Conservation (phyloP, 2,113 vertebrate species). For the Scalopus aquaticus region DNA sequence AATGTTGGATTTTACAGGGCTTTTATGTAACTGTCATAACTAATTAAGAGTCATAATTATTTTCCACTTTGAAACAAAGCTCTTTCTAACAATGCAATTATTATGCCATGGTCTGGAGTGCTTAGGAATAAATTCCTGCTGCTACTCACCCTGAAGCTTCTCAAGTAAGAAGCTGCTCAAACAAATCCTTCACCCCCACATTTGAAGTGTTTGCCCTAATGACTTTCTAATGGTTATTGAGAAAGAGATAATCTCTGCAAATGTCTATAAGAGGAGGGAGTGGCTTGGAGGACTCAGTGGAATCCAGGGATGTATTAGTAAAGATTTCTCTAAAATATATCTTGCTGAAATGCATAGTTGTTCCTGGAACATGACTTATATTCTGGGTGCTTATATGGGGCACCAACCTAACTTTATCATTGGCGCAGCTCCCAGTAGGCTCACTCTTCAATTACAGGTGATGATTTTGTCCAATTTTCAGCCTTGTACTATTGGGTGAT, state of each 20-base stretch:
- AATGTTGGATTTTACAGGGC: not conserved
- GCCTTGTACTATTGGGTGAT: not conserved
- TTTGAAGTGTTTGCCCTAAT: not conserved
- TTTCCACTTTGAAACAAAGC: constrained; percentile 1
- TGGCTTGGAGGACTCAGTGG: not conserved
- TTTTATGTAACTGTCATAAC: constrained; percentile 25
- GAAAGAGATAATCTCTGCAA: not conserved
- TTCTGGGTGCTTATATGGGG: not conserved
- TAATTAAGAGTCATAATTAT: constrained; percentile 17
- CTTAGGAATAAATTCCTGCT: not conserved
- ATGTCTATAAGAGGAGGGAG: not conserved
- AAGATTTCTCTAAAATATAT: not conserved
- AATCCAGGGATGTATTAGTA: not conserved
- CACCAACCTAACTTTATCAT: not conserved
- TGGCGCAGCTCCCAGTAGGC: not conserved
- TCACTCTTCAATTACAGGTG: not conserved
- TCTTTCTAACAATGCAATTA: not conserved
- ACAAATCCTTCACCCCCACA: not conserved
- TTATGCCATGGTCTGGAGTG: not conserved
- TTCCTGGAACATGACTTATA: not conserved
- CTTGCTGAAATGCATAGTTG: not conserved
- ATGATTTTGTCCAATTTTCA: not conserved
- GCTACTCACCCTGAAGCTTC: not conserved
- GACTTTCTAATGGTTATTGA: not conserved
- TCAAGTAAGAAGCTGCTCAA: not conserved